Evolutionary conservation across 2,797 vertebrate species (phyloP).

Genomic region (Threskiornis aethiopicus): DNA sequence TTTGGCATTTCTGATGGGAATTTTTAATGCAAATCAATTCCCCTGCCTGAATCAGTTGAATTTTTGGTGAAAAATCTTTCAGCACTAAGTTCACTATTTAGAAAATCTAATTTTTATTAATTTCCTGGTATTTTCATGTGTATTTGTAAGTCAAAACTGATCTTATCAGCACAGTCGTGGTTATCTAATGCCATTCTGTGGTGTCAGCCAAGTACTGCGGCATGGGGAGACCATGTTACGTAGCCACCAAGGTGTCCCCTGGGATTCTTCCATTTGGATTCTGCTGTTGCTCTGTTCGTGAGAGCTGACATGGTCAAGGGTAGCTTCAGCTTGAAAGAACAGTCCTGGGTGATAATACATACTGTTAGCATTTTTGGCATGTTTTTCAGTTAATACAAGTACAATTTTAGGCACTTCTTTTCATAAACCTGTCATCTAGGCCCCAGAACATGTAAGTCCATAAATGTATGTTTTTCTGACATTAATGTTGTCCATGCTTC

Average conservation of each 20-base stretch:
- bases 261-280: not conserved
- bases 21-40: not conserved
- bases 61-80: not conserved
- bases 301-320: not conserved
- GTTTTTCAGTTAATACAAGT: not conserved
- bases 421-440: not conserved
- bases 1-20: not conserved
- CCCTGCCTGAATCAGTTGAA: not conserved
- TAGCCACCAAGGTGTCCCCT: not conserved
- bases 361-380: not conserved
- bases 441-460: not conserved
- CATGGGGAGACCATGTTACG: not conserved
- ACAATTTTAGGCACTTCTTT: not conserved
- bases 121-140: not conserved
- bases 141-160: not conserved
- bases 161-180: not conserved
- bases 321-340: not conserved
- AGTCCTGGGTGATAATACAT: not conserved
- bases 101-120: not conserved
- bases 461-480: not conserved
- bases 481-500: not conserved
- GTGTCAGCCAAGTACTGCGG: not conserved
- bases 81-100: not conserved
- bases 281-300: not conserved
- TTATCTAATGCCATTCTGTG: not conserved